A percentile compares a stretch with the other conserved stretches of the same genome.
Evolutionary conservation across 2,888 invertebrate species (phyloP).

Genomic region (Druceiella hillmani): DNA sequence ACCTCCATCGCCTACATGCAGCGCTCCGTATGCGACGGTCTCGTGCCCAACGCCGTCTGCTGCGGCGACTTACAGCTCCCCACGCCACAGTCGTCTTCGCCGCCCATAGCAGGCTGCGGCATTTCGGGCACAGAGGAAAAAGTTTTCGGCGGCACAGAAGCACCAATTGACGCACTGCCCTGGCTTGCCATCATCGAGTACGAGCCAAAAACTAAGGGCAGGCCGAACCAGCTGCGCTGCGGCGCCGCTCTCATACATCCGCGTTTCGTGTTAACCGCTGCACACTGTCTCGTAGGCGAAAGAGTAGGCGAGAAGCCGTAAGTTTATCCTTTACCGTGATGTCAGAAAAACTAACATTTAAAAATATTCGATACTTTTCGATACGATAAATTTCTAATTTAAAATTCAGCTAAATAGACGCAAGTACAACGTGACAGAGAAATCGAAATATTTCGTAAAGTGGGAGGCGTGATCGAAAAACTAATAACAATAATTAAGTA

Average conservation of each 20-base stretch:
- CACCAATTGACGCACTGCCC: constrained; percentile 36
- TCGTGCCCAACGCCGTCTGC: neutral
- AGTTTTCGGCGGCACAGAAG: constrained; percentile 32
- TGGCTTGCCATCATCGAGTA: constrained; percentile 38
- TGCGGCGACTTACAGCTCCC: neutral
- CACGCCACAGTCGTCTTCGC: neutral
- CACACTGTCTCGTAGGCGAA: constrained; percentile 34
- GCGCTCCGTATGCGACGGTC: neutral
- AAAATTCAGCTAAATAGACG: too few relatives aligned
- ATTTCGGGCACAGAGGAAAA: neutral
- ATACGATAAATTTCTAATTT: too few relatives aligned
- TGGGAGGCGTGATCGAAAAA: too few relatives aligned
- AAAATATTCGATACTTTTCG: neutral
- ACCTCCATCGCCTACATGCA: constrained; percentile 14
- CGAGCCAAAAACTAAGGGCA: constrained; percentile 2
- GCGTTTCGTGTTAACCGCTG: constrained; percentile 37
- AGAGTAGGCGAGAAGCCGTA: neutral
- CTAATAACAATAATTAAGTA: too few relatives aligned
- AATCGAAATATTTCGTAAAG: too few relatives aligned
- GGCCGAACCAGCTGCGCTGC: constrained; percentile 28
- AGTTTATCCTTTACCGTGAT: neutral
- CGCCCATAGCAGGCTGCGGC: neutral
- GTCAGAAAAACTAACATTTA: neutral
- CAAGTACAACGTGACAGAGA: too few relatives aligned
- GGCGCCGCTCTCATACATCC: constrained; percentile 34